Evolutionary conservation across 1,140 invertebrate species (phyloP), one percentile per base, ranked within the genome.

Genomic region (Stratiolaelaps scimitus): DNA sequence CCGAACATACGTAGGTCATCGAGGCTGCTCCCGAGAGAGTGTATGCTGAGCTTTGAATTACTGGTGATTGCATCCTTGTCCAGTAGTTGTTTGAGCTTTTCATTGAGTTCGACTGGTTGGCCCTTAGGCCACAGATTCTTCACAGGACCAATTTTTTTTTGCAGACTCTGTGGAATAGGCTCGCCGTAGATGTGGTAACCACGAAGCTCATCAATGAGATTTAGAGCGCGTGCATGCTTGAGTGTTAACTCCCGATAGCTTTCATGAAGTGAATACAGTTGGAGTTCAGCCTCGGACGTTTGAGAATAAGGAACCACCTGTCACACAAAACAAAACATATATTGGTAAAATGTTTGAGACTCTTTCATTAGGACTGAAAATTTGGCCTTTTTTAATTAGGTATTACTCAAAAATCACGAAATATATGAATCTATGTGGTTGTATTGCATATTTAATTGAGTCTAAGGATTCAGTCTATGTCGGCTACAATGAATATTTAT

Each of bases 111-210:
- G 53, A 60, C 53, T 1, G 53, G 53, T 10, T 26, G 53, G 34
- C 17, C 23, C 26, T 60, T 60, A 23, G 53, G 53, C 53, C 53
- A 60, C 23, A 60, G 23, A 17, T 60, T 23, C 2, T 60, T 15
- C 20, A 15, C 17, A 40, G 34, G 34, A 34, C 34, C 53, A 15
- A 60, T 60, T 34, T 60, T 60, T 1, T 60, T 34, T 60, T 60
- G 53, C 34, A 60, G 20, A 60, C 53, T 60, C 20, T 60, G 53
- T 20, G 53, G 53, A 60, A 60, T 23, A 26, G 17, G 26, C 26
- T 60, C 53, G 2, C 53, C 53, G 23, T 60, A 60, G 23, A 60
- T 60, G 23, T 60, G 53, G 34, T 60, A 60, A 34, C 53, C 53
- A 15, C 53, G 13, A 15, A 60, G 53, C 53, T 60, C 53, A 34